These are phyloP conservation scores for Nysson spinosus DNA, from an alignment of 2,888 invertebrate species.

Conservation along the genomic window DNA sequence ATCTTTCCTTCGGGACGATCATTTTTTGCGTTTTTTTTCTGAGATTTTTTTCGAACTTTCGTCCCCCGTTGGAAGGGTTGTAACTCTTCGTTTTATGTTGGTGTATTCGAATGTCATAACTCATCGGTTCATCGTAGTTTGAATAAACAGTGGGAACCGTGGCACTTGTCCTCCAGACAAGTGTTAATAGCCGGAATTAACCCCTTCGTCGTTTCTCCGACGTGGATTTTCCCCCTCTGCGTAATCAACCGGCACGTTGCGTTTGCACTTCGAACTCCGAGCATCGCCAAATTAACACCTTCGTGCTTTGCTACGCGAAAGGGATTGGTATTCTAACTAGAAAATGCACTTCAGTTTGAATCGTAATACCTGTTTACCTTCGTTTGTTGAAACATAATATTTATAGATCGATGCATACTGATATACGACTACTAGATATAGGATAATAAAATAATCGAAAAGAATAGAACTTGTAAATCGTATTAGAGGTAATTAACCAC, in stretches of 20 bases:
- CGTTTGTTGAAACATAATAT: too few relatives aligned
- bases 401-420: too few relatives aligned
- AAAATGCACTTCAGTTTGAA: background rate
- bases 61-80: slow-evolving; percentile 43
- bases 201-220: slow-evolving; percentile 50
- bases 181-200: slow-evolving; percentile 56
- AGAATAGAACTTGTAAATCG: too few relatives aligned
- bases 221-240: slow-evolving; percentile 34
- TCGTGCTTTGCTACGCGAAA: background rate
- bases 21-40: slow-evolving; percentile 40
- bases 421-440: too few relatives aligned
- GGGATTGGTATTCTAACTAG: background rate
- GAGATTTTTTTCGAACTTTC: slow-evolving; percentile 27
- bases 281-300: background rate
- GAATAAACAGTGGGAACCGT: slow-evolving; percentile 59
- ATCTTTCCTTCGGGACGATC: background rate
- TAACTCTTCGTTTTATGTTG: slow-evolving; percentile 7
- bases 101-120: slow-evolving; percentile 55
- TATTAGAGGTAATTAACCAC: too few relatives aligned
- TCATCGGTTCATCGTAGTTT: slow-evolving; percentile 48
- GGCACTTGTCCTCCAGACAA: slow-evolving; percentile 47
- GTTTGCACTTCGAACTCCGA: background rate
- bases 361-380: background rate
- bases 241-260: background rate
- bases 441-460: too few relatives aligned